Evolutionary conservation across 2,888 invertebrate genomes (phyloP), one percentile per base, ranked within the genome.

Genomic region (Panzeria rudis): DNA sequence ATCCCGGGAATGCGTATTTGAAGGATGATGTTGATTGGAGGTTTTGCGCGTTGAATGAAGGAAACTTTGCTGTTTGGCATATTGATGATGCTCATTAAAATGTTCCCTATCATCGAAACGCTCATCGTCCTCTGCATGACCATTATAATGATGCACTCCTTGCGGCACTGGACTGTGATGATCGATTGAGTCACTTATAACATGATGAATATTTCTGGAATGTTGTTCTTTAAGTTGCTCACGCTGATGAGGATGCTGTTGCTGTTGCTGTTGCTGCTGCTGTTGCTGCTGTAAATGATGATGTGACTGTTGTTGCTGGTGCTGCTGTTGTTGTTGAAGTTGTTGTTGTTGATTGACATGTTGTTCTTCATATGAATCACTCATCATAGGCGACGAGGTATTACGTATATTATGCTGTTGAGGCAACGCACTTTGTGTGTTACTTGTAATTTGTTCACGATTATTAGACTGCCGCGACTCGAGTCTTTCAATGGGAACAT

Each of bases 401-500:
- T 85, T 87, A 20, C 87, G 87, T 72, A 84, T 86, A 61, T 87
- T 87, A 38, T 87, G 88, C 44, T 82, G 88, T 38, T 86, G 85
- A 32, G 41, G 29, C 13, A 66, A 83, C 76, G 56, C 73, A 81
- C 72, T 72, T 29, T 44, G 61, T 29, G 71, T 50, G 72, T 61
- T 72, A 66, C 29, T 44, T 32, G 47, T 20, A n/a, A 50, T 75
- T 61, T 61, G 83, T 71, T 89, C 89, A 54, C 89, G 87, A 75
- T 89, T 89, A 68, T 89, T 89, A n/a, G 89, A 88, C 85, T 92
- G 91, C 9, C 92, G 91, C 47, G 92, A 89, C 84, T 93, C 93
- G 84, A 93, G 88, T 66, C 92, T 91, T 86, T 93, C 93, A 59
- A 92, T 90, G 54, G 93, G 92, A 52, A 93, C 92, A 86, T 93